A percentile compares a stretch with the other conserved stretches of the same genome.
Conservation (phyloP, 2,888 invertebrate species). For the Drosophila anomalata region DNA sequence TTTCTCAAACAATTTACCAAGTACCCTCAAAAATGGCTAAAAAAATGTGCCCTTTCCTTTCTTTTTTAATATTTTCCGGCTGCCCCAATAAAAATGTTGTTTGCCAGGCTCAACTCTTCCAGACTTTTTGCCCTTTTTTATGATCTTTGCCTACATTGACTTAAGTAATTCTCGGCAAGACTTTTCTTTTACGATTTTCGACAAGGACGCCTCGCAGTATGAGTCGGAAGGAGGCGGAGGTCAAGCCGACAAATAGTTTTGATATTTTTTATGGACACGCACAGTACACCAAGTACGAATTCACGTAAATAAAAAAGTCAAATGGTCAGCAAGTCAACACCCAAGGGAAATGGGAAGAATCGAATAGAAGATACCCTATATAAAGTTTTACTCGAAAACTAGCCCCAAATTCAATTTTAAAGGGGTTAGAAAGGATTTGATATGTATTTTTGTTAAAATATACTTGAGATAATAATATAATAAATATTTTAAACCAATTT, state of each 20-base stretch:
- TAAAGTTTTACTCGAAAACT: not conserved
- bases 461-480: not conserved
- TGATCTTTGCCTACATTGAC: slow-evolving; percentile 73
- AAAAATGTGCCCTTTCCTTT: slow-evolving; percentile 35
- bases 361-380: not conserved
- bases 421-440: too few species aligned
- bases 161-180: slow-evolving; percentile 73
- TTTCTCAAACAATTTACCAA: slow-evolving; percentile 51
- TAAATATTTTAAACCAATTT: not conserved
- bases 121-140: slow-evolving; percentile 53
- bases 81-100: slow-evolving; percentile 63
- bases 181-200: slow-evolving; percentile 59
- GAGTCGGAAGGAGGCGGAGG: not conserved
- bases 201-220: slow-evolving; percentile 59
- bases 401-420: not conserved
- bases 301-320: slow-evolving; percentile 59
- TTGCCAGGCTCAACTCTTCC: slow-evolving; percentile 51
- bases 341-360: not conserved
- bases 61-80: slow-evolving; percentile 68
- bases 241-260: slow-evolving; percentile 52
- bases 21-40: slow-evolving; percentile 26
- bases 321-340: slow-evolving; percentile 60
- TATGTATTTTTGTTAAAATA: too few species aligned
- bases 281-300: slow-evolving; percentile 34
- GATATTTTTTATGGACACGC: slow-evolving; percentile 65